A percentile compares a stretch with the other conserved stretches of the same genome.
Evolutionary conservation across 1,140 invertebrate genomes (phyloP).

Genomic region (Heliconius himera): DNA sequence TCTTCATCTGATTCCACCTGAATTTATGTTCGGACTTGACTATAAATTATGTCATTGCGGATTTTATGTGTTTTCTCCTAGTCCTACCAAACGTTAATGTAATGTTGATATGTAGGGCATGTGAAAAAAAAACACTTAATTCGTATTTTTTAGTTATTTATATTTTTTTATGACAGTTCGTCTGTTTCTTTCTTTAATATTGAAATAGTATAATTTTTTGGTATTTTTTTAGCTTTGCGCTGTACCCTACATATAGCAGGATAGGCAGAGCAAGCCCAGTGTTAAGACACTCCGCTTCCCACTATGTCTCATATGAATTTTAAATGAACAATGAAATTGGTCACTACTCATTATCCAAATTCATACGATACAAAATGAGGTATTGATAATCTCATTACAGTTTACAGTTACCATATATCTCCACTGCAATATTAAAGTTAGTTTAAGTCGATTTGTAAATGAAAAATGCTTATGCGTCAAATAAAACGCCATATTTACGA

Average conservation of each 20-base stretch:
- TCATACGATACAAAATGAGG: neutral
- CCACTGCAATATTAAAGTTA: conserved; percentile 19
- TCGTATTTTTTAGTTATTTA: neutral
- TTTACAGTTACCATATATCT: conserved; percentile 25
- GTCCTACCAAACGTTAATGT: conserved; percentile 19
- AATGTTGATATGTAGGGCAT: neutral
- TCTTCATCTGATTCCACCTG: conserved; percentile 26
- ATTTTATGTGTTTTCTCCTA: conserved; percentile 34
- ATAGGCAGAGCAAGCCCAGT: too few species aligned
- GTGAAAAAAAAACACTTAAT: neutral
- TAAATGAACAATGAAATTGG: too few species aligned
- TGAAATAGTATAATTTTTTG: neutral
- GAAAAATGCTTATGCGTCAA: conserved; percentile 44
- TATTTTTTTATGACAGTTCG: neutral
- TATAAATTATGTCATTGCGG: conserved; percentile 23
- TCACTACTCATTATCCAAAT: neutral
- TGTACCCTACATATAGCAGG: too few species aligned
- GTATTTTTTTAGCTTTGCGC: too few species aligned
- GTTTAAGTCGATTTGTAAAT: conserved; percentile 39
- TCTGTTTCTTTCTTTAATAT: neutral
- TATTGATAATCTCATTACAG: conserved; percentile 18
- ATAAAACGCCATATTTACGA: conserved; percentile 52
- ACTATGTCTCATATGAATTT: too few species aligned
- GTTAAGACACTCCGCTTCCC: too few species aligned
- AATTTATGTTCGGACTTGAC: conserved; percentile 29